phyloP scores from a whole-genome alignment of 2,888 invertebrate genomes.

The Drosophila affinis region DNA sequence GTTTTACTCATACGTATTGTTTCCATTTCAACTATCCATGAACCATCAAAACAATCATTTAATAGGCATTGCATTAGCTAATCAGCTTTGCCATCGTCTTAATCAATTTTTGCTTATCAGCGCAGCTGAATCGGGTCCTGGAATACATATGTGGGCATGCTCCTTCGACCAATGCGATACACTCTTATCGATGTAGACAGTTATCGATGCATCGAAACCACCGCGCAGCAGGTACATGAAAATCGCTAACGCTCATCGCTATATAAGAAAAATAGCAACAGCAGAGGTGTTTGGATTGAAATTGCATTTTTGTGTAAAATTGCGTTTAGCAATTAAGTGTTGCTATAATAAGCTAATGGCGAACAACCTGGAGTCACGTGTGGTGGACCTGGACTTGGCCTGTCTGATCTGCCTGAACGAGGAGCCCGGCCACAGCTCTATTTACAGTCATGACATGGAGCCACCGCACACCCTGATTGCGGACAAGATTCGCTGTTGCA shows the following conservation, averaged over 20 bases:
- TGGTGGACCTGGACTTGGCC: slow-evolving; percentile 80
- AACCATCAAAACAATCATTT: too few relatives aligned
- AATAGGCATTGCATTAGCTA: too few relatives aligned
- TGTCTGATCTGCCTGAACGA: slow-evolving; percentile 82
- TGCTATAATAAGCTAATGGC: slow-evolving; percentile 13
- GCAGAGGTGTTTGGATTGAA: too few relatives aligned
- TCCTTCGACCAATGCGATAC: background rate
- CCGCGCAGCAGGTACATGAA: too few relatives aligned
- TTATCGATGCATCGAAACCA: background rate
- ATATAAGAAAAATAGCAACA: background rate
- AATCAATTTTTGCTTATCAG: too few relatives aligned
- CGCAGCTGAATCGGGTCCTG: too few relatives aligned
- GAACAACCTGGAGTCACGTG: slow-evolving; percentile 26
- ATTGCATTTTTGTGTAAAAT: background rate
- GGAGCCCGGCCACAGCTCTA: slow-evolving; percentile 72
- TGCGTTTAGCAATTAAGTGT: background rate
- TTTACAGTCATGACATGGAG: slow-evolving; percentile 75
- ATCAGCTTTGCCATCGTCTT: too few relatives aligned
- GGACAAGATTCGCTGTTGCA: slow-evolving; percentile 82
- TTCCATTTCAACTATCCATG: too few relatives aligned
- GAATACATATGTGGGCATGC: too few relatives aligned
- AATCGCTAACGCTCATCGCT: background rate
- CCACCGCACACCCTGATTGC: slow-evolving; percentile 69
- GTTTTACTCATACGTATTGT: too few relatives aligned
- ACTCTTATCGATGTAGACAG: background rate